phyloP scores from a whole-genome alignment of 2,113 vertebrate genomes.

The Phalacrocorax brasilianus region DNA sequence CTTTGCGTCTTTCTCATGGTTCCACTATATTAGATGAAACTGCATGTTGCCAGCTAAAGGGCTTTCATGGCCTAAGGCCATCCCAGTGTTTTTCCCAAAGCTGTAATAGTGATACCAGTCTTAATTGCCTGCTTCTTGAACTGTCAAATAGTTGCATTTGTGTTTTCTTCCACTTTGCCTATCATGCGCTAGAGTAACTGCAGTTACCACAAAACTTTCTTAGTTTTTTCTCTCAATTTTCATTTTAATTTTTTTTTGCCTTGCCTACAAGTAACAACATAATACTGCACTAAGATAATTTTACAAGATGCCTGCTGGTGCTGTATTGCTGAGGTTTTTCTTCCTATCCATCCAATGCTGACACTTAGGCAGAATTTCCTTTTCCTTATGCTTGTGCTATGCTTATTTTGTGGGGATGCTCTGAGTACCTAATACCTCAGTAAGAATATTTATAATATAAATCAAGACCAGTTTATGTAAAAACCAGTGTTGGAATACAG shows the following conservation, averaged over 20 bases:
- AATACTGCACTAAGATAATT: neutral
- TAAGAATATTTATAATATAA: neutral
- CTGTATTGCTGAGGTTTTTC: neutral
- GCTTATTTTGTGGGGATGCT: neutral
- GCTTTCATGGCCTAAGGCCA: neutral
- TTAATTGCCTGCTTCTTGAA: neutral
- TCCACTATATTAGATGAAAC: neutral
- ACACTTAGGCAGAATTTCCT: neutral
- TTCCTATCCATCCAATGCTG: neutral
- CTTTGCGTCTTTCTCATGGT: neutral
- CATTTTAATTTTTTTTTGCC: neutral
- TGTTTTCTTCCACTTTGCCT: neutral
- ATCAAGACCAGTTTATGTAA: neutral
- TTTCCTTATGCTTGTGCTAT: neutral
- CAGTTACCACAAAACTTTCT: neutral
- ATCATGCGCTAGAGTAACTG: neutral
- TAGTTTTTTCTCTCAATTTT: neutral
- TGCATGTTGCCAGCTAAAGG: neutral
- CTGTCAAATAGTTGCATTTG: neutral
- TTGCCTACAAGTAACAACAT: neutral
- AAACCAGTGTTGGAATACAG: neutral
- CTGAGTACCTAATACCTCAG: neutral
- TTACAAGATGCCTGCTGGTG: neutral
- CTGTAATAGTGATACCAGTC: neutral
- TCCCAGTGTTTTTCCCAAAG: neutral